These are phyloP conservation scores for Oscheius sp. DNA, from an alignment of 2,888 invertebrate genomes.

Conservation along the genomic window DNA sequence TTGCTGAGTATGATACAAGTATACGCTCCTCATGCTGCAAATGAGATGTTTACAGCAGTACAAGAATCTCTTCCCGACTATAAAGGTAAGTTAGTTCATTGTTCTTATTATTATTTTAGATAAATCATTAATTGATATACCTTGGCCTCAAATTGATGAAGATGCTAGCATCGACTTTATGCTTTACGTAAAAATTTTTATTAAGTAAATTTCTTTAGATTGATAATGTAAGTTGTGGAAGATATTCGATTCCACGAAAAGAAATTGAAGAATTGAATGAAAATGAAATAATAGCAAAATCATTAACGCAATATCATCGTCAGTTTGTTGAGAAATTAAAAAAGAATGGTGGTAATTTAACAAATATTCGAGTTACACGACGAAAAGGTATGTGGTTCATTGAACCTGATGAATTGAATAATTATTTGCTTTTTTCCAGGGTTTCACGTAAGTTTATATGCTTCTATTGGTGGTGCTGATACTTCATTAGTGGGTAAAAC, in stretches of 20 bases:
- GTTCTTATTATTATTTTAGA: neutral
- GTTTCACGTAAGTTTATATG: slow-evolving; percentile 48
- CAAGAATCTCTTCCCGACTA: slow-evolving; percentile 36
- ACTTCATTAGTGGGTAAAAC: neutral
- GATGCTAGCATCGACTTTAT: slow-evolving; percentile 60
- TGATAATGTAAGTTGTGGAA: slow-evolving; percentile 55
- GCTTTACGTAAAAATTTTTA: slow-evolving; percentile 38
- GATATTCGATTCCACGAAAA: slow-evolving; percentile 44
- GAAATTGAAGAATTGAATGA: slow-evolving; percentile 41
- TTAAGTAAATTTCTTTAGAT: slow-evolving; percentile 55
- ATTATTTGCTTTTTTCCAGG: slow-evolving; percentile 33
- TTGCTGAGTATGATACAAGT: slow-evolving; percentile 68
- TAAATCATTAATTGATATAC: slow-evolving; percentile 32
- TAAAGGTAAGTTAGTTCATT: slow-evolving; percentile 11
- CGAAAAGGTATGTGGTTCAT: slow-evolving; percentile 32
- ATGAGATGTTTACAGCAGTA: slow-evolving; percentile 54
- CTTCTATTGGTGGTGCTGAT: slow-evolving; percentile 24
- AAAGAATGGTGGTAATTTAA: slow-evolving; percentile 33
- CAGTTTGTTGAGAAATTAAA: slow-evolving; percentile 36
- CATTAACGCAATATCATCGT: slow-evolving; percentile 32
- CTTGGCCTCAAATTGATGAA: slow-evolving; percentile 62
- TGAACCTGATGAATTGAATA: neutral
- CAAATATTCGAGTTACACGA: slow-evolving; percentile 14
- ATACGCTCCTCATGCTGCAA: slow-evolving; percentile 55
- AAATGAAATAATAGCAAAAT: slow-evolving; percentile 38